Evolutionary conservation across 2,797 vertebrate species (phyloP).

Genomic region (Galagoides demidoff): DNA sequence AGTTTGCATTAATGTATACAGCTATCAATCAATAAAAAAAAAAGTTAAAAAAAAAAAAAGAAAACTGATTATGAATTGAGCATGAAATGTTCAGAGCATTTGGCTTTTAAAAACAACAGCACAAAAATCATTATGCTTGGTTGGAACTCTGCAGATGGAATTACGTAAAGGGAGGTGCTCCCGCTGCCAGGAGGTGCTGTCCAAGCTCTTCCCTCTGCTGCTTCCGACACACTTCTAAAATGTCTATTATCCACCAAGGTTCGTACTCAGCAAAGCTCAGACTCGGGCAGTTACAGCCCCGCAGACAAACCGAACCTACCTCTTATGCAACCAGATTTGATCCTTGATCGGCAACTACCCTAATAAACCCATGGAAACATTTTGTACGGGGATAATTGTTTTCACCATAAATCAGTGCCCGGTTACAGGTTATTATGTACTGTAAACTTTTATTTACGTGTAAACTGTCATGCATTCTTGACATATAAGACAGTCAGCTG

Average conservation of each 20-base stretch:
- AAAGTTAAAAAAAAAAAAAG: no score
- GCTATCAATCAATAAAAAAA: no score
- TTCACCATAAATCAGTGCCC: conserved; percentile 74
- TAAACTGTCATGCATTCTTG: conserved; percentile 58
- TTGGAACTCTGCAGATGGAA: neutral
- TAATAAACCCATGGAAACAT: conserved; percentile 77
- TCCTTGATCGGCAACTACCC: conserved; percentile 77
- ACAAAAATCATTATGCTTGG: conserved; percentile 19
- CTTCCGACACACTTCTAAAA: conserved; percentile 15
- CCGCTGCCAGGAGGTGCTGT: conserved; percentile 32
- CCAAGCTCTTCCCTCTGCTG: conserved; percentile 1
- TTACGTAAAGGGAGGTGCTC: neutral
- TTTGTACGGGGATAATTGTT: conserved; percentile 67
- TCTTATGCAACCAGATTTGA: conserved; percentile 67
- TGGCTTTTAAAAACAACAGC: conserved; percentile 64
- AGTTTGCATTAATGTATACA: no score
- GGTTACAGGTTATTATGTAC: conserved; percentile 73
- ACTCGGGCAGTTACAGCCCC: neutral
- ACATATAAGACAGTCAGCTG: conserved; percentile 53
- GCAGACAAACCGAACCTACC: neutral
- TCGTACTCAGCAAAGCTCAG: neutral
- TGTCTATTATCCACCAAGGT: neutral
- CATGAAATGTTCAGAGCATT: conserved; percentile 27
- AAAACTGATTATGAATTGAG: no score
- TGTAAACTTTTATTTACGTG: conserved; percentile 77